phyloP scores from a whole-genome alignment of 2,888 invertebrate species.

The Diadegma fenestrale region DNA sequence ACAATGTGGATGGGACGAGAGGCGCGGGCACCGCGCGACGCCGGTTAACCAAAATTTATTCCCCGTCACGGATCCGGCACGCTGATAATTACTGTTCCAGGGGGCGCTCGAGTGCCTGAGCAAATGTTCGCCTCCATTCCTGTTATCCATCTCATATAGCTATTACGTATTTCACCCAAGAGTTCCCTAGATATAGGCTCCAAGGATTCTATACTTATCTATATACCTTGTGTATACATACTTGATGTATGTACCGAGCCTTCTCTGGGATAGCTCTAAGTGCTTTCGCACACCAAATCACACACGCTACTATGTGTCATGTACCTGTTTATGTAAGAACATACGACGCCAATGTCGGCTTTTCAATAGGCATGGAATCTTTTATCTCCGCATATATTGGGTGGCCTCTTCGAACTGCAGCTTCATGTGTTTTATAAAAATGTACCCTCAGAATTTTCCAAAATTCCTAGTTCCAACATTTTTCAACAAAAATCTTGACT shows the following conservation, averaged over 20 bases:
- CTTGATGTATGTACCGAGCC: slow-evolving; percentile 20
- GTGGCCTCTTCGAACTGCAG: neutral
- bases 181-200: slow-evolving; percentile 17
- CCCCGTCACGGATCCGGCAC: slow-evolving; percentile 72
- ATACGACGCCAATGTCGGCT: slow-evolving; percentile 20
- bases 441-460: neutral
- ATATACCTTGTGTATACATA: slow-evolving; percentile 26
- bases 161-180: neutral
- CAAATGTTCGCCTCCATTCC: slow-evolving; percentile 60
- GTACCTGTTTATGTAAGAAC: slow-evolving; percentile 40
- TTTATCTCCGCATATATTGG: neutral
- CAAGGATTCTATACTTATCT: slow-evolving; percentile 33
- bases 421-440: neutral
- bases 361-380: neutral
- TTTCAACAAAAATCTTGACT: no score
- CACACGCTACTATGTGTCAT: slow-evolving; percentile 36
- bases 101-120: slow-evolving; percentile 56
- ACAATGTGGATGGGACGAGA: slow-evolving; percentile 13
- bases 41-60: slow-evolving; percentile 75
- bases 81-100: slow-evolving; percentile 73
- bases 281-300: slow-evolving; percentile 69
- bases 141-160: slow-evolving; percentile 30
- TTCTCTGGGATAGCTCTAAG: slow-evolving; percentile 63
- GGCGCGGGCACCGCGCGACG: slow-evolving; percentile 45
- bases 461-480: neutral